Conservation (phyloP, 2,797 vertebrate species). For the Steatocranus sp. region DNA sequence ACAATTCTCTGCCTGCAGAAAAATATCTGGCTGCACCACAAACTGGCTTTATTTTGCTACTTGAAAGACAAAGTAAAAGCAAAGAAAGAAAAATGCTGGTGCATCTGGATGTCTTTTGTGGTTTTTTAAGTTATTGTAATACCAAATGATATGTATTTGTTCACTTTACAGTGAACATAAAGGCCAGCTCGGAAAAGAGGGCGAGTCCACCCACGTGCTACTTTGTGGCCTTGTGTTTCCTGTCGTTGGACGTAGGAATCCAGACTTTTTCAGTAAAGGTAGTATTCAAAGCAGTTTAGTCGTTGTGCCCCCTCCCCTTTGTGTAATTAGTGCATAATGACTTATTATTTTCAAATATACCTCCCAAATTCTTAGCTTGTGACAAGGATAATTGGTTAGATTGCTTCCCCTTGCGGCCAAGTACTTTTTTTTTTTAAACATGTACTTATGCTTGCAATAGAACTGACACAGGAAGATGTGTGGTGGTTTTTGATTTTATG, state of each 20-base stretch:
- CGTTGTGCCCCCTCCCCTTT: slow-evolving; percentile 13
- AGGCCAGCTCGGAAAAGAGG: slow-evolving; percentile 3
- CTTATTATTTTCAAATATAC: slow-evolving; percentile 68
- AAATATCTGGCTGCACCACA: slow-evolving; percentile 42
- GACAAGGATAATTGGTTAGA: background rate
- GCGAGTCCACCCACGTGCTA: background rate
- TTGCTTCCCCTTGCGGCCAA: slow-evolving; percentile 10
- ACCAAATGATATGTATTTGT: slow-evolving; percentile 3
- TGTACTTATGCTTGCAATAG: background rate
- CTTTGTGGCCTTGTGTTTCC: slow-evolving; percentile 21
- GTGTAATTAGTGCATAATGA: slow-evolving; percentile 45
- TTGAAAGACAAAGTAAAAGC: slow-evolving; percentile 39
- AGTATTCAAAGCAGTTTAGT: slow-evolving; percentile 43
- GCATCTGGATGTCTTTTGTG: background rate
- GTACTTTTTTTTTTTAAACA: background rate
- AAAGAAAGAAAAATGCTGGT: slow-evolving; percentile 11
- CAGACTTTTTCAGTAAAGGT: slow-evolving; percentile 42
- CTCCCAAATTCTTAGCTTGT: slow-evolving; percentile 31
- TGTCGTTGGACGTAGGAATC: background rate
- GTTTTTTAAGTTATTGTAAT: slow-evolving; percentile 12
- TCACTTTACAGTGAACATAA: slow-evolving; percentile 41
- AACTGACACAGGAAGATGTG: background rate
- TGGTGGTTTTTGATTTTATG: slow-evolving; percentile 11
- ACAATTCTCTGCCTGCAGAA: slow-evolving; percentile 35
- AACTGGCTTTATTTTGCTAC: slow-evolving; percentile 21